Percentiles rank a stretch among this genome's conserved stretches.
These are phyloP conservation scores for Sinocyclocheilus grahami DNA, from an alignment of 2,113 vertebrate genomes.

Conservation along the genomic window DNA sequence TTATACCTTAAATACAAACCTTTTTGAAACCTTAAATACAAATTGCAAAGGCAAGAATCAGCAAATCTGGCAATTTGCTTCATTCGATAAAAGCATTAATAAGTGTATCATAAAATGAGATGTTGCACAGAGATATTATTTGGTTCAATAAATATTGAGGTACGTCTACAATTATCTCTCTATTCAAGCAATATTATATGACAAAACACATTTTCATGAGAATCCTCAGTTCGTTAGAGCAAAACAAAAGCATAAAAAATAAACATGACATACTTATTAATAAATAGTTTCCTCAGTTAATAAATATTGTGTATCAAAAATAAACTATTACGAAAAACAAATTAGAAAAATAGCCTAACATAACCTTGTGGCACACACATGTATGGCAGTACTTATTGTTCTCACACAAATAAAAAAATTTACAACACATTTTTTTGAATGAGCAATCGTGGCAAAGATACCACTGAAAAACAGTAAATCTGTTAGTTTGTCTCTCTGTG, in stretches of 20 bases:
- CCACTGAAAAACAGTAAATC: slow-evolving; percentile 20
- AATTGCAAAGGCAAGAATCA: slow-evolving; percentile 20
- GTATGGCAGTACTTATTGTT: slow-evolving; percentile 67
- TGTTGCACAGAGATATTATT: slow-evolving; percentile 66
- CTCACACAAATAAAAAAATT: neutral
- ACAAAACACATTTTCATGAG: neutral
- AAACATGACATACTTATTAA: slow-evolving; percentile 43
- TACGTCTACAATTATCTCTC: neutral
- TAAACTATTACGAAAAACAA: slow-evolving; percentile 16
- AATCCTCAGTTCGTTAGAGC: neutral
- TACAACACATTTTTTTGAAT: neutral
- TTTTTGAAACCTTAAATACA: neutral
- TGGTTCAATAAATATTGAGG: slow-evolving; percentile 61
- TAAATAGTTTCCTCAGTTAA: slow-evolving; percentile 38
- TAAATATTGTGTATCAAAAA: slow-evolving; percentile 41
- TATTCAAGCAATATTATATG: neutral
- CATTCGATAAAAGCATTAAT: slow-evolving; percentile 46
- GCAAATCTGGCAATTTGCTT: slow-evolving; percentile 35
- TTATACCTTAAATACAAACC: neutral
- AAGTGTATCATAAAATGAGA: slow-evolving; percentile 63
- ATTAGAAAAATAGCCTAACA: slow-evolving; percentile 5
- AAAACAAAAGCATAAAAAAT: slow-evolving; percentile 32
- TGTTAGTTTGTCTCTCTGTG: neutral
- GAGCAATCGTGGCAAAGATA: neutral
- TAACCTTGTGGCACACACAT: slow-evolving; percentile 68